Base-by-base conservation (phyloP, 2,888 invertebrate species). In the Acleris holmiana region DNA sequence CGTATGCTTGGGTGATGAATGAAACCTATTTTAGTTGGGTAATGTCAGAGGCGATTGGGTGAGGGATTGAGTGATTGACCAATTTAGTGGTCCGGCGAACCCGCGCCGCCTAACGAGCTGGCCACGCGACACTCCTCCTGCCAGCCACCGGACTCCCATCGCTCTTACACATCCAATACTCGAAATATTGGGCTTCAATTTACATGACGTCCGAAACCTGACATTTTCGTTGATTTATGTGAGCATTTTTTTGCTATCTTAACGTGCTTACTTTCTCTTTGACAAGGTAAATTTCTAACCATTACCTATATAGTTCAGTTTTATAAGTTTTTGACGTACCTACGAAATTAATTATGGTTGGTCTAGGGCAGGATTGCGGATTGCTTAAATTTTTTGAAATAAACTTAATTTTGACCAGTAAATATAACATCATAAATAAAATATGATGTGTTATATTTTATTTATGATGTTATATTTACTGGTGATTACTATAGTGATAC, bases 51-150 rank as follows among this genome's bases (percentile, higher is more conserved):
- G 55, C 66, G 60, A 65, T 44, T 62, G 60, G 67, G 62, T 59
- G 62, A 68, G 66, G 66, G 61, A 50, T 40, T 73, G 75, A 71
- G 69, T 66, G 70, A 75, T 73, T 68, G 71, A 67, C 68, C 69
- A 71, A 74, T 73, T 72, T 71, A 71, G 66, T 66, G 69, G 66
- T 66, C 63, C 63, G 60, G 67, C 67, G 74, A 86, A 86, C 81
- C 76, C 82, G 86, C 85, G 86, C 65, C 66, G 53, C 61, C 74
- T 86, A 88, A 88, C 84, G 83, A 88, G 83, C 79, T 73, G 73
- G 83, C 73, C 78, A 84, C 79, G 77, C 71, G 83, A 84, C 77
- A 77, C 53, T 17, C 6, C 79, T 71, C 46, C 21, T n/a, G 25
- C 35, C 35, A 46, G n/a, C 21, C 46, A 46, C 49, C 40, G 19